Evolutionary conservation across 2,113 vertebrate species (phyloP).

Genomic region (Poecilia latipinna): DNA sequence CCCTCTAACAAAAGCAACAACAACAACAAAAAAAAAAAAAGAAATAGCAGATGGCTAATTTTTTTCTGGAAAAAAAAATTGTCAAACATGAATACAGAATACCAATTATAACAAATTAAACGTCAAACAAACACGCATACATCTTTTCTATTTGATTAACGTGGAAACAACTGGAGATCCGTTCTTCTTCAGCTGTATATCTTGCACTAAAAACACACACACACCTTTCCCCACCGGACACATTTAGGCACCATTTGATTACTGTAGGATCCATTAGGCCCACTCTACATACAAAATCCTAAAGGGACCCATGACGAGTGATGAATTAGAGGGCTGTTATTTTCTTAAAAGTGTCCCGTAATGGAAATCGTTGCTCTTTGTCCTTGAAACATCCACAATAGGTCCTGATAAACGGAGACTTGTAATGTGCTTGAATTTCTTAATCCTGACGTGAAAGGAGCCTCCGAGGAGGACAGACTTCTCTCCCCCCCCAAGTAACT

Average conservation of each 20-base stretch:
- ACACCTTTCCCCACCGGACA: conserved; percentile 11
- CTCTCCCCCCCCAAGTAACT: conserved; percentile 16
- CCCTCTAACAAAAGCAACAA: no score
- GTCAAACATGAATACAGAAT: no score
- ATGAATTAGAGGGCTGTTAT: conserved; percentile 37
- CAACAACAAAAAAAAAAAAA: no score
- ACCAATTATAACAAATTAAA: not conserved
- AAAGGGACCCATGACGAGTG: conserved; percentile 19
- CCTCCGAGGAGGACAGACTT: conserved; percentile 31
- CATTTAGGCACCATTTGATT: conserved; percentile 27
- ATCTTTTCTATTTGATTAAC: not conserved
- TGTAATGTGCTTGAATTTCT: conserved; percentile 42
- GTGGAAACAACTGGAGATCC: not conserved
- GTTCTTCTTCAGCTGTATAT: conserved; percentile 2
- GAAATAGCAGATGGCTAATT: not conserved
- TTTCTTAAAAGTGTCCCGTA: conserved; percentile 41
- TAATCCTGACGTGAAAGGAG: conserved; percentile 35
- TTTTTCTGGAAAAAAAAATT: not conserved
- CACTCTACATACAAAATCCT: conserved; percentile 16
- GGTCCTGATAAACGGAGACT: conserved; percentile 44
- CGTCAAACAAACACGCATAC: not conserved
- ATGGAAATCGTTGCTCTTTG: conserved; percentile 43
- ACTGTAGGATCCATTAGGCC: conserved; percentile 15
- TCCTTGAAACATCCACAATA: conserved; percentile 27
- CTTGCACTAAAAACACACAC: conserved; percentile 3